Conservation (phyloP, 2,888 invertebrate species). For the Boloria euphrosyne region DNA sequence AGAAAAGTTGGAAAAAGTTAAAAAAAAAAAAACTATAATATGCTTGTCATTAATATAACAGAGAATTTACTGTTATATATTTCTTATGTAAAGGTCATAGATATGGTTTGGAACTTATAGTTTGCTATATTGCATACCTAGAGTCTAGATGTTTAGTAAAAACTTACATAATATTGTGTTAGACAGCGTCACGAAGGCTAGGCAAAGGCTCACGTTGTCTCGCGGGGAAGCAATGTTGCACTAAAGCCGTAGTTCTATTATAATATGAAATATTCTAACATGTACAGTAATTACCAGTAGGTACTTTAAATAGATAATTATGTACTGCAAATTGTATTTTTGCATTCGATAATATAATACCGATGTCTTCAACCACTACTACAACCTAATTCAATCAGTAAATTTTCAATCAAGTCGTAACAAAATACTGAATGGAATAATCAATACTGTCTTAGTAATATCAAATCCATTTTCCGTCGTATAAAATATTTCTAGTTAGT, state of each 20-base stretch:
- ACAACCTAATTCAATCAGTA: too few relatives aligned
- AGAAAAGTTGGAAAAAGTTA: not conserved
- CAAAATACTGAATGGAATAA: too few relatives aligned
- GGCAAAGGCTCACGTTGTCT: constrained; percentile 4
- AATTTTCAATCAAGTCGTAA: too few relatives aligned
- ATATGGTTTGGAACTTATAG: constrained; percentile 3
- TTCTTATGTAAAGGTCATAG: constrained; percentile 6
- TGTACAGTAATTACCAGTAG: not conserved
- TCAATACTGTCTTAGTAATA: too few relatives aligned
- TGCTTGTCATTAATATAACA: not conserved
- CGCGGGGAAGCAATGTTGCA: not conserved
- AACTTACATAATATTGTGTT: constrained; percentile 18
- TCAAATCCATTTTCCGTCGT: too few relatives aligned
- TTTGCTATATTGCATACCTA: constrained; percentile 4
- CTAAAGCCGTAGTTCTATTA: not conserved
- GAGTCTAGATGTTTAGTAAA: not conserved
- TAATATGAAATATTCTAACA: not conserved
- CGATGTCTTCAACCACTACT: too few relatives aligned
- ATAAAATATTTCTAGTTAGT: too few relatives aligned
- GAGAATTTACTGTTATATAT: not conserved
- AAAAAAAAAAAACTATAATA: too few relatives aligned
- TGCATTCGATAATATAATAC: too few relatives aligned
- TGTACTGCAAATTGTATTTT: not conserved
- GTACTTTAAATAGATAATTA: not conserved
- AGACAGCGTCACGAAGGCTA: constrained; percentile 2